These are phyloP conservation scores for Hymenopus coronatus DNA, from an alignment of 2,888 invertebrate species.

Conservation along the genomic window DNA sequence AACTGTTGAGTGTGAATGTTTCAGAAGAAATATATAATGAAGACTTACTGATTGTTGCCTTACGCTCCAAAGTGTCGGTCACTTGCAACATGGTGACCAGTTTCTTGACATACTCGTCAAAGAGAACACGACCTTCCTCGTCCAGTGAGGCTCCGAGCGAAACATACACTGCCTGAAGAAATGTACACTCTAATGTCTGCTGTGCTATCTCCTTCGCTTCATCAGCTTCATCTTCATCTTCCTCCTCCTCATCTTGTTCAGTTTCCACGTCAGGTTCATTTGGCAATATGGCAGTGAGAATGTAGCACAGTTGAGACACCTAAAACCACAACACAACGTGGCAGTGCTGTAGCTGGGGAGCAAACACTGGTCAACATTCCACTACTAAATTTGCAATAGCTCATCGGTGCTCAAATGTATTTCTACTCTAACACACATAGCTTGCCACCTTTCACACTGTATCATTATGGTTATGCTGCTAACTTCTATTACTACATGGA, in stretches of 20 bases:
- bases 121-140: slow-evolving; percentile 64
- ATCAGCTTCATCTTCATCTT: slow-evolving; percentile 46
- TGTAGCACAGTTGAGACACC: slow-evolving; percentile 77
- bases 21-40: too few species aligned
- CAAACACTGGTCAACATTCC: neutral
- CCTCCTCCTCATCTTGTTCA: slow-evolving; percentile 30
- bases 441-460: too few species aligned
- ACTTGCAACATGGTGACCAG: slow-evolving; percentile 66
- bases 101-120: slow-evolving; percentile 78
- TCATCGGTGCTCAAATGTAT: too few species aligned
- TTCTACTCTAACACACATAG: too few species aligned
- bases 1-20: too few species aligned
- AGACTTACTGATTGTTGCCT: slow-evolving; percentile 58
- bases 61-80: slow-evolving; percentile 62
- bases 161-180: slow-evolving; percentile 73
- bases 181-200: slow-evolving; percentile 67
- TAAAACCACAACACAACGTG: slow-evolving; percentile 42
- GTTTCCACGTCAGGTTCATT: slow-evolving; percentile 34
- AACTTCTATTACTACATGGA: too few species aligned
- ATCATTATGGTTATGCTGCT: too few species aligned
- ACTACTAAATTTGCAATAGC: too few species aligned
- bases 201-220: slow-evolving; percentile 42
- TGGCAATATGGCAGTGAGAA: slow-evolving; percentile 69
- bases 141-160: slow-evolving; percentile 79
- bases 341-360: too few species aligned